Evolutionary conservation across 2,888 invertebrate species (phyloP).

Genomic region (Tenthredo amoena): DNA sequence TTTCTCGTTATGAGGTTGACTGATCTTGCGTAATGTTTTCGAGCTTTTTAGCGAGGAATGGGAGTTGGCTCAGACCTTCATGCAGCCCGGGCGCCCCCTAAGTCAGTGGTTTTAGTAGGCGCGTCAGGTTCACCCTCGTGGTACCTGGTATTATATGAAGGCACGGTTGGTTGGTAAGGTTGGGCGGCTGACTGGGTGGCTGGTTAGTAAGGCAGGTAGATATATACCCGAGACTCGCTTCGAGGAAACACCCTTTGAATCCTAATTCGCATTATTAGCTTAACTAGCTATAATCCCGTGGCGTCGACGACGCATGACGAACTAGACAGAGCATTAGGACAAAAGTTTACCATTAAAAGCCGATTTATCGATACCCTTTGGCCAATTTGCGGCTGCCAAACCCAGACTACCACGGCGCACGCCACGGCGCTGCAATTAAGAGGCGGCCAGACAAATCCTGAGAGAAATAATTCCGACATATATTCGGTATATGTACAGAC

Average conservation of each 20-base stretch:
- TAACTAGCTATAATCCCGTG: slow-evolving; percentile 62
- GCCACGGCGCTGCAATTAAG: background rate
- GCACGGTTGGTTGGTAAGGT: slow-evolving; percentile 55
- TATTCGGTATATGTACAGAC: background rate
- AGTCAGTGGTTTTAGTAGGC: slow-evolving; percentile 66
- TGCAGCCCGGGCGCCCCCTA: slow-evolving; percentile 50
- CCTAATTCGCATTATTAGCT: slow-evolving; percentile 69
- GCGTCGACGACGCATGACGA: slow-evolving; percentile 41
- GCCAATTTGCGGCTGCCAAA: slow-evolving; percentile 26
- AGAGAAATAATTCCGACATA: background rate
- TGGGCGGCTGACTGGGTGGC: slow-evolving; percentile 11
- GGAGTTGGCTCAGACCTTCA: slow-evolving; percentile 5
- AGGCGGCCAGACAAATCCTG: background rate
- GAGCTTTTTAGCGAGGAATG: slow-evolving; percentile 23
- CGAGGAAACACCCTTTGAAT: slow-evolving; percentile 67
- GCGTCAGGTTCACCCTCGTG: slow-evolving; percentile 65
- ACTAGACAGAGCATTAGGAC: slow-evolving; percentile 41
- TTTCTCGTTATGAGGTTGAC: slow-evolving; percentile 46
- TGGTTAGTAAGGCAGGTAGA: slow-evolving; percentile 35
- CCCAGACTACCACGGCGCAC: background rate
- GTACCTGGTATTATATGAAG: slow-evolving; percentile 59
- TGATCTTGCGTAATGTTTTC: slow-evolving; percentile 45
- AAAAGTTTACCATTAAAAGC: slow-evolving; percentile 44
- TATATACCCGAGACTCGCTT: slow-evolving; percentile 57
- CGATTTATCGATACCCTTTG: slow-evolving; percentile 44